Evolutionary conservation across 2,888 invertebrate genomes (phyloP).

Genomic region (Cosmia trapezina): DNA sequence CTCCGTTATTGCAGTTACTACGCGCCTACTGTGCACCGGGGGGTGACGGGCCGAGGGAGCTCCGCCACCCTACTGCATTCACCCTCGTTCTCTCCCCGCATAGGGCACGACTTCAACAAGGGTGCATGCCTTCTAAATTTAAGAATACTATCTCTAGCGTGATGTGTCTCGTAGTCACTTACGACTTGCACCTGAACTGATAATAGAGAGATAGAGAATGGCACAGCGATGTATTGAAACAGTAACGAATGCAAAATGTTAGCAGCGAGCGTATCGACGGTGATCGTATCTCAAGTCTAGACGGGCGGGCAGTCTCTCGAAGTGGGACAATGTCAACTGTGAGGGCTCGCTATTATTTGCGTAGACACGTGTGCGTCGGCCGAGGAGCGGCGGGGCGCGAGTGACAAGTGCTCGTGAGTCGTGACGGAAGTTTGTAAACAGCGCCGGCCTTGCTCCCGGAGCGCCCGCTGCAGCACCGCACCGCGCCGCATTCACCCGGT

Average conservation of each 20-base stretch:
- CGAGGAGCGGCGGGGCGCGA: conserved; percentile 71
- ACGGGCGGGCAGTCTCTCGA: conserved; percentile 79
- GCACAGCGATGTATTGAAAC: conserved; percentile 61
- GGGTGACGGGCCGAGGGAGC: conserved; percentile 75
- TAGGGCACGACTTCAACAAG: conserved; percentile 81
- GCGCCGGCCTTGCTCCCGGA: conserved; percentile 86
- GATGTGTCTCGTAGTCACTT: conserved; percentile 66
- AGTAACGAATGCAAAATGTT: conserved; percentile 73
- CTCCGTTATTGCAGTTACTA: conserved; percentile 90
- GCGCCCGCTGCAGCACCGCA: conserved; percentile 72
- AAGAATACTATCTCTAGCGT: conserved; percentile 76
- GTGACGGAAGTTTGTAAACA: conserved; percentile 90
- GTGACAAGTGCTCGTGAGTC: conserved; percentile 85
- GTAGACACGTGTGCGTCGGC: conserved; percentile 84
- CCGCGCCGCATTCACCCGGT: conserved; percentile 65
- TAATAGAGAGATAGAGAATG: conserved; percentile 46
- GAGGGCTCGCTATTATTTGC: conserved; percentile 89
- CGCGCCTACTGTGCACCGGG: conserved; percentile 88
- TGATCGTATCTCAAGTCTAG: conserved; percentile 84
- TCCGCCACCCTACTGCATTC: conserved; percentile 86
- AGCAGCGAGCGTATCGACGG: conserved; percentile 79
- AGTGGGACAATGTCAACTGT: conserved; percentile 88
- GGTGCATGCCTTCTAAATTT: conserved; percentile 84
- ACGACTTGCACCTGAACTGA: conserved; percentile 39
- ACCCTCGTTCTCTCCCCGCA: conserved; percentile 81